phyloP scores from a whole-genome alignment of 2,888 invertebrate genomes.

The Tenthredo scrophulariae region DNA sequence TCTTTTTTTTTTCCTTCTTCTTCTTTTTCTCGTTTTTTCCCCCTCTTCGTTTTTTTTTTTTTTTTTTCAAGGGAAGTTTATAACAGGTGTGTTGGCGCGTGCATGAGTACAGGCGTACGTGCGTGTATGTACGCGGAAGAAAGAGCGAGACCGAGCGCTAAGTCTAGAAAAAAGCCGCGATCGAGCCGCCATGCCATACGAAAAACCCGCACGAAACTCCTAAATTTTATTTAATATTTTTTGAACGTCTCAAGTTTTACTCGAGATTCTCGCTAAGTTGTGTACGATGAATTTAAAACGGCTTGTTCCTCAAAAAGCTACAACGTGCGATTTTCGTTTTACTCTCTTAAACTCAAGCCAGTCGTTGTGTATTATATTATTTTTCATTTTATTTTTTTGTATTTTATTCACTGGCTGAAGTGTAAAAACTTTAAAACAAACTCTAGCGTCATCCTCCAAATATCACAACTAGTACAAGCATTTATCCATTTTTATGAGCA shows the following conservation, averaged over 20 bases:
- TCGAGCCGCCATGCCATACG: background rate
- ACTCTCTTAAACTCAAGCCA: background rate
- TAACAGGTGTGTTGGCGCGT: conserved; percentile 46
- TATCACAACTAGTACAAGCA: background rate
- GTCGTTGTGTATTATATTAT: background rate
- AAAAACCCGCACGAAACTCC: conserved; percentile 1
- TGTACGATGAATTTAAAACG: conserved; percentile 29
- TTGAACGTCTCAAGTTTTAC: conserved; percentile 36
- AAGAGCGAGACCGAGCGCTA: background rate
- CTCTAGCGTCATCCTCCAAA: background rate
- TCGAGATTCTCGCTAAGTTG: conserved; percentile 29
- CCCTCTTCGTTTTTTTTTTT: background rate
- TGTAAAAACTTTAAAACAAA: background rate
- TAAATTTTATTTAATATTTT: conserved; percentile 43
- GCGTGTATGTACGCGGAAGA: conserved; percentile 24
- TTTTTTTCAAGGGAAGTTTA: conserved; percentile 23
- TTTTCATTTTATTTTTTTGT: background rate
- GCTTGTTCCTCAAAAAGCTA: conserved; percentile 2
- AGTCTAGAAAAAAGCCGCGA: conserved; percentile 19
- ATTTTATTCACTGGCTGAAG: background rate
- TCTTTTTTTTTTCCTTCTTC: background rate
- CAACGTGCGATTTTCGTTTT: background rate
- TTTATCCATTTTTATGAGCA: background rate
- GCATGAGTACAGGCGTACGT: conserved; percentile 16
- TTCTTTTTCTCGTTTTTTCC: background rate